Percentiles rank a stretch among this genome's conserved stretches.
Conservation (phyloP, 2,888 invertebrate species). For the Pandemis cinnamomeana region DNA sequence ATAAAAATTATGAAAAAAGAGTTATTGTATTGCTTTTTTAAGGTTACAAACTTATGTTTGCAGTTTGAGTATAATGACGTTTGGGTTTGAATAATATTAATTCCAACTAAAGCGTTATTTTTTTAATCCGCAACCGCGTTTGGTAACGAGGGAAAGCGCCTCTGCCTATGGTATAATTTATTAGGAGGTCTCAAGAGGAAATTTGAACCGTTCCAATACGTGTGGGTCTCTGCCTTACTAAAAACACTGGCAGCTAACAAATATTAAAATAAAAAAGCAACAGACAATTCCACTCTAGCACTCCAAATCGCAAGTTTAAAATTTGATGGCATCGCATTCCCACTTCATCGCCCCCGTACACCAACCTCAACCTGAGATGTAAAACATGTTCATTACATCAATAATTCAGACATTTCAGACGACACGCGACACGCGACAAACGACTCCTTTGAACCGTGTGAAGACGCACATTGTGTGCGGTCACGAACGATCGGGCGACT, state of each 20-base stretch:
- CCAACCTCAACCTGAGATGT: slow-evolving; percentile 24
- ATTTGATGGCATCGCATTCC: slow-evolving; percentile 1
- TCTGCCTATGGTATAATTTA: not conserved
- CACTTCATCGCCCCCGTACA: slow-evolving; percentile 8
- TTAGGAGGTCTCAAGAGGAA: not conserved
- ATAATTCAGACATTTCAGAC: slow-evolving; percentile 46
- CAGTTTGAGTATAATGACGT: too few relatives aligned
- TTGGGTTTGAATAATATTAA: too few relatives aligned
- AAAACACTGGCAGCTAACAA: not conserved
- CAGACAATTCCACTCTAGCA: slow-evolving; percentile 3
- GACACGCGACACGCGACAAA: slow-evolving; percentile 40
- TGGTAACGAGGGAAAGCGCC: too few relatives aligned
- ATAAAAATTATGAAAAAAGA: too few relatives aligned
- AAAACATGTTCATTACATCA: slow-evolving; percentile 49
- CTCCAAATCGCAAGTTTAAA: slow-evolving; percentile 3
- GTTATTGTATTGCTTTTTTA: too few relatives aligned
- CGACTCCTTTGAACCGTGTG: slow-evolving; percentile 46
- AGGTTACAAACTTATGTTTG: too few relatives aligned
- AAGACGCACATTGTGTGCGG: slow-evolving; percentile 44
- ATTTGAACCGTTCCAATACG: too few relatives aligned
- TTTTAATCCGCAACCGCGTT: too few relatives aligned
- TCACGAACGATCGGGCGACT: not conserved
- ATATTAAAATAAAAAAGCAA: not conserved
- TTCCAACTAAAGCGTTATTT: too few relatives aligned
- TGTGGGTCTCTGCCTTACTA: too few relatives aligned